phyloP scores from a whole-genome alignment of 2,888 invertebrate genomes.

The Chirona hameri region DNA sequence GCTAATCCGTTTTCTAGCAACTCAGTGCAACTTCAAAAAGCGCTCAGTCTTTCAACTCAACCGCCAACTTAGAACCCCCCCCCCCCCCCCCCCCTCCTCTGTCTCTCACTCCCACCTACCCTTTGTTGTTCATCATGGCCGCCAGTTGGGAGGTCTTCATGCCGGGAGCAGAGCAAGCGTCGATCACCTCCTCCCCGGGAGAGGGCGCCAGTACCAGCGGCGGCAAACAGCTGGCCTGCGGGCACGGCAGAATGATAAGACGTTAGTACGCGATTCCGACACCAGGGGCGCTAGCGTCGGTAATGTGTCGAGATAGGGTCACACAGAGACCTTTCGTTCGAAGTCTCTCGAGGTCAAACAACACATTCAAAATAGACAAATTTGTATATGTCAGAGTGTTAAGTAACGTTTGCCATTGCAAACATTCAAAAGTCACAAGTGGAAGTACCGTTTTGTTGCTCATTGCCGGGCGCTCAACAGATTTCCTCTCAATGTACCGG shows the following conservation, averaged over 20 bases:
- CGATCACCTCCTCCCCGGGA: conserved; percentile 69
- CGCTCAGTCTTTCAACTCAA: too few species aligned
- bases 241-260: conserved; percentile 36
- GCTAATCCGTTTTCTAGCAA: too few species aligned
- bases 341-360: too few species aligned
- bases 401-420: background rate
- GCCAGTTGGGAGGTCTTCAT: conserved; percentile 92
- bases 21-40: too few species aligned
- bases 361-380: background rate
- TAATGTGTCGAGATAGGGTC: background rate
- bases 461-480: too few species aligned
- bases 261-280: background rate
- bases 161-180: conserved; percentile 97
- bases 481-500: too few species aligned
- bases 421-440: too few species aligned
- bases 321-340: background rate
- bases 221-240: conserved; percentile 86
- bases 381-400: background rate
- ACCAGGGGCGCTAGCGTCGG: background rate
- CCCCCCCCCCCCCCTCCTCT: too few species aligned
- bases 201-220: conserved; percentile 71
- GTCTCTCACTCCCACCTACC: conserved; percentile 30
- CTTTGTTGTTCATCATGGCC: conserved; percentile 60
- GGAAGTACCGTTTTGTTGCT: too few species aligned
- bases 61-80: too few species aligned